Evolutionary conservation across 1,140 invertebrate genomes (phyloP), one percentile per base, ranked within the genome.

Genomic region (Macrosteles quadrilineatus): DNA sequence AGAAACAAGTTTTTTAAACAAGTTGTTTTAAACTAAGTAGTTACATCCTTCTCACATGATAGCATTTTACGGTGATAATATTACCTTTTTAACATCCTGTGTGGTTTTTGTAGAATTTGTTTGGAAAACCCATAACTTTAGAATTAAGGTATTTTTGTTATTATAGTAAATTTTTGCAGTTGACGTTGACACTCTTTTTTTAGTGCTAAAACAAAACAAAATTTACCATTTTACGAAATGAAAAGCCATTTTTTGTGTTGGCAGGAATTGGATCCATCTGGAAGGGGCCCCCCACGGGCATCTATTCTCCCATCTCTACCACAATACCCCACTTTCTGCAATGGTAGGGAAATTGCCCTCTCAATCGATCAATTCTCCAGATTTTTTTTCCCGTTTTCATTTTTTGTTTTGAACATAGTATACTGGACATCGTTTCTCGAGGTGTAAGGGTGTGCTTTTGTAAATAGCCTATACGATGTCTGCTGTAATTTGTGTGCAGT

Each of bases 361-460:
- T 92, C 89, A 80, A 94, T 94, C 75, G 92, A 95, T 81, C 90
- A 93, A 77, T 87, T 93, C 77, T 94, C 92, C 36, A 84, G 92
- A 77, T 91, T 93, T 80, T 93, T 94, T 80, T 95, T 95, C 74
- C 92, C 92, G 2, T 92, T 93, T 78, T 92, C 92, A 6, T 95
- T 95, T 81, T 88, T 94, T 75, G 89, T 94, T 74, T 84, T 95
- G 19, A 95, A 95, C 77, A 87, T 94, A 73, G 89, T 93, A 23
- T 95, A 95, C 78, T 95, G 93, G 93, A 90, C 89, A 73, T 93
- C 91, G 69, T 95, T 93, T 81, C 86, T 93, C 12, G 55, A 59
- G 25, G 23, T 59, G 25, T 59, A 29, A 29, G 9, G 6, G 25
- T 59, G 47, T 50, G 47, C 25, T 12, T 6, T 59, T 59, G 55